Base-by-base conservation (phyloP, 2,113 vertebrate genomes). In the Eptesicus fuscus region DNA sequence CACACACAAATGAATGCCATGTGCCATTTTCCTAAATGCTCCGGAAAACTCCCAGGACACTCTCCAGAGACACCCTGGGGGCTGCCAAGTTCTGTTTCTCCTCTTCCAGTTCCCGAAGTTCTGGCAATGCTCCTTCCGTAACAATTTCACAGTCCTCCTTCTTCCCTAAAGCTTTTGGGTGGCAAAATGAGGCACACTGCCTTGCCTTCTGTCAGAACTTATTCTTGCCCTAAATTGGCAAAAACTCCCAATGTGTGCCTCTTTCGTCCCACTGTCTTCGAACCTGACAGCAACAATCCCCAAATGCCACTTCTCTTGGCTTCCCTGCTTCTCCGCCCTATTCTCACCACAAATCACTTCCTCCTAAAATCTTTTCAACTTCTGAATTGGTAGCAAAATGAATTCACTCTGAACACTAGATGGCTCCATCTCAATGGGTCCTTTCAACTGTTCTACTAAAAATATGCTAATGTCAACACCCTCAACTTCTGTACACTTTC, bases 391-490 rank as follows among this genome's bases (percentile, higher is more conserved):
- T 74, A 93, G 93, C 56, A 63, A 83, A 83, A 88, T 79, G 28
- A 83, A 53, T 74, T 69, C 18, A 88, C 49, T 90, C 20, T 85
- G 77, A 95, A 96, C 96, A 96, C 92, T 95, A 97, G 96, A 94
- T 95, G 96, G 96, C 96, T 88, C 95, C 53, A 86, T 56, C 70
- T 96, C 51, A 80, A 84, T 20, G 3, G 28, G 59, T 35, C n/a
- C 87, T 92, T 67, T 53, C 28, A 42, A 82, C 35, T 14, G 1
- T 25, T 51, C 32, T 53, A 47, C 30, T 53, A 65, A 91, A 93
- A 95, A 76, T 71, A 89, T 40, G 9, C 30, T 79, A 88, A 93
- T n/a, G n/a, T 80, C n/a, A 74, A 63, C 42, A 71, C 71, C 76
- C 35, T 56, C 47, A 91, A 49, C 53, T 73, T 73, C 61, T 61